Evolutionary conservation across 2,113 vertebrate genomes (phyloP).

Genomic region (Columbina picui): DNA sequence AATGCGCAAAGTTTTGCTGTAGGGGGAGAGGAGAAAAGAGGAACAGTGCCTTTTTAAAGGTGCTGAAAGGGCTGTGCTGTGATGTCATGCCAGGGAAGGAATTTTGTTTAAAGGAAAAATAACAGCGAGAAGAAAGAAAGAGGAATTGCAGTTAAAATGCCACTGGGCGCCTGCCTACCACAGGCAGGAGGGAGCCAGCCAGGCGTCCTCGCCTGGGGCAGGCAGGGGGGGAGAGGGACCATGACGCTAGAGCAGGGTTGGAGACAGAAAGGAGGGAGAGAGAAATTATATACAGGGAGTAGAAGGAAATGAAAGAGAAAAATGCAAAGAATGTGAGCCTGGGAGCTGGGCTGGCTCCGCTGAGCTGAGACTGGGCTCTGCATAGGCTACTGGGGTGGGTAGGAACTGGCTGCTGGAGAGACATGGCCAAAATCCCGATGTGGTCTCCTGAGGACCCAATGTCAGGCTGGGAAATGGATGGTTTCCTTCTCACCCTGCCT

Average conservation of each 20-base stretch:
- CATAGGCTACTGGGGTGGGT: background rate
- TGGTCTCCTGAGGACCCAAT: background rate
- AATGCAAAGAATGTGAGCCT: conserved; percentile 55
- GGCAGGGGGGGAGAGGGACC: background rate
- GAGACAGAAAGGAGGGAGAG: conserved; percentile 32
- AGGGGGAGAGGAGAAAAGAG: background rate
- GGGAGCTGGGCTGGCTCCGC: conserved; percentile 13
- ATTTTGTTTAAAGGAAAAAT: conserved; percentile 54
- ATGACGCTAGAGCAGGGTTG: background rate
- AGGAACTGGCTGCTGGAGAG: background rate
- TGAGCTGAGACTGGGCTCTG: background rate
- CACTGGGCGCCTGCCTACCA: background rate
- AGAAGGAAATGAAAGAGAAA: conserved; percentile 59
- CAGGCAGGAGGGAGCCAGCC: background rate
- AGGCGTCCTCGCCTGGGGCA: background rate
- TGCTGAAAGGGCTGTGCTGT: conserved; percentile 10
- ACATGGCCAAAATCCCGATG: background rate
- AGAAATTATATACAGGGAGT: conserved; percentile 38
- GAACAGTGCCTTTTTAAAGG: background rate
- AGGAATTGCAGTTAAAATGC: conserved; percentile 50
- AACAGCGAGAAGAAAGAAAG: conserved; percentile 23
- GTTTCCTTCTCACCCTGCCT: background rate
- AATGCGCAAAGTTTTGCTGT: background rate
- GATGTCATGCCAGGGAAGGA: conserved; percentile 45
- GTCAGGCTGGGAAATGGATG: background rate